phyloP scores from a whole-genome alignment of 2,797 vertebrate species.

The Sitta carolinensis region DNA sequence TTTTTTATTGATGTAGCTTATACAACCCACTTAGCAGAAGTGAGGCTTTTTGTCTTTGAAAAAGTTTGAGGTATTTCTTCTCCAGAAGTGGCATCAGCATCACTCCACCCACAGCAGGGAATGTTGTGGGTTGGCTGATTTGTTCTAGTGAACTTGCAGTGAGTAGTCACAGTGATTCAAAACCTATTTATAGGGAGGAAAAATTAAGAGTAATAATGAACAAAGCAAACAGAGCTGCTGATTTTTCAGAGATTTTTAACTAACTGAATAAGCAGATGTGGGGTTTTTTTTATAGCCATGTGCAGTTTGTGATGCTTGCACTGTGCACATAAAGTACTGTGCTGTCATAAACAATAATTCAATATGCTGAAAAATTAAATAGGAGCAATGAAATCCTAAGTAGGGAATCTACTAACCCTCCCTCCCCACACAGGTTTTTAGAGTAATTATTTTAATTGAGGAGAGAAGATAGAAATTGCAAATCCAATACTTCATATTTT shows the following conservation, averaged over 20 bases:
- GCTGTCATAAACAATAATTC: background rate
- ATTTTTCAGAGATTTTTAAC: background rate
- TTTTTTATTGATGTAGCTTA: background rate
- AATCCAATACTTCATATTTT: background rate
- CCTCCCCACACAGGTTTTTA: background rate
- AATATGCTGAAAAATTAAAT: background rate
- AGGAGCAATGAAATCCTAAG: background rate
- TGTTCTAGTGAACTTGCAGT: background rate
- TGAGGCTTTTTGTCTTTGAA: background rate
- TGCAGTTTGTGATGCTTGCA: background rate
- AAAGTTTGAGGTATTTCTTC: background rate
- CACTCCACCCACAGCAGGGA: background rate
- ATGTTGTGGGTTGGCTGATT: background rate
- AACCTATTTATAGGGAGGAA: background rate
- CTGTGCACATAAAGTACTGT: background rate
- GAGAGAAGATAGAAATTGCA: background rate
- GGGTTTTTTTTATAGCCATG: rapidly evolving
- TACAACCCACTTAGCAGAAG: background rate
- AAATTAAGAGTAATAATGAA: background rate
- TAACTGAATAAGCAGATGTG: background rate
- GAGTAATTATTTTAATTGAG: background rate
- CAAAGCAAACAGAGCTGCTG: background rate
- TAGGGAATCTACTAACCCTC: background rate
- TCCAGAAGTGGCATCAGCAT: background rate
- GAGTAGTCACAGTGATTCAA: background rate